Evolutionary conservation across 2,797 vertebrate species (phyloP).

Genomic region (Buphagus erythrorhynchus): DNA sequence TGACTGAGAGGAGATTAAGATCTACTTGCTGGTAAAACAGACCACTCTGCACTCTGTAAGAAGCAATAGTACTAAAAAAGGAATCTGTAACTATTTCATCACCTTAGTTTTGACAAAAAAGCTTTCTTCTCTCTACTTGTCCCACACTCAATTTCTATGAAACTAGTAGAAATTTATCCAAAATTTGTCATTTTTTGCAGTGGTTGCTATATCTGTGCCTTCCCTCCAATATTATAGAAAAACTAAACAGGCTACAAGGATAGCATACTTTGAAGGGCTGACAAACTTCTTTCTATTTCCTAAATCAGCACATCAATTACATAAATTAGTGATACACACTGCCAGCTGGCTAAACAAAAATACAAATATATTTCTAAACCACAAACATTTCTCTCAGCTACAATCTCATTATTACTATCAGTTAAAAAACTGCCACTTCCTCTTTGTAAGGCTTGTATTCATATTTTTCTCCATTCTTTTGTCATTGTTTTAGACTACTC

Average conservation of each 20-base stretch:
- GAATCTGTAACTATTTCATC: not conserved
- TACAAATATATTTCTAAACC: not conserved
- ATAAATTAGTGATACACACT: not conserved
- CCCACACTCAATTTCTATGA: not conserved
- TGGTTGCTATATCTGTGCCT: not conserved
- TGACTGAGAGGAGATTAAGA: not conserved
- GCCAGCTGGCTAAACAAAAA: not conserved
- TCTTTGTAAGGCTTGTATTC: not conserved
- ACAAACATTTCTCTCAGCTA: not conserved
- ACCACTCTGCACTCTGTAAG: not conserved
- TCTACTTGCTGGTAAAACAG: not conserved
- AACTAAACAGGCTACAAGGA: not conserved
- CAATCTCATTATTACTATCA: not conserved
- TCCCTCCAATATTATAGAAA: not conserved
- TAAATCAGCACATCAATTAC: not conserved
- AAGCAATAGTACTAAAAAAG: not conserved
- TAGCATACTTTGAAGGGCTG: not conserved
- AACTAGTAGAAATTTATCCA: not conserved
- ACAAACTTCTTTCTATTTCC: not conserved
- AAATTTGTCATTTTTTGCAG: not conserved
- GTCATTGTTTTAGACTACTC: not conserved
- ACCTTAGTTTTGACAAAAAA: not conserved
- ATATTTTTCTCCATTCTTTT: not conserved
- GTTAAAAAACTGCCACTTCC: not conserved
- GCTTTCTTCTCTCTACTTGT: not conserved